Conservation (phyloP, 2,888 invertebrate species). For the Dilophus febrilis region DNA sequence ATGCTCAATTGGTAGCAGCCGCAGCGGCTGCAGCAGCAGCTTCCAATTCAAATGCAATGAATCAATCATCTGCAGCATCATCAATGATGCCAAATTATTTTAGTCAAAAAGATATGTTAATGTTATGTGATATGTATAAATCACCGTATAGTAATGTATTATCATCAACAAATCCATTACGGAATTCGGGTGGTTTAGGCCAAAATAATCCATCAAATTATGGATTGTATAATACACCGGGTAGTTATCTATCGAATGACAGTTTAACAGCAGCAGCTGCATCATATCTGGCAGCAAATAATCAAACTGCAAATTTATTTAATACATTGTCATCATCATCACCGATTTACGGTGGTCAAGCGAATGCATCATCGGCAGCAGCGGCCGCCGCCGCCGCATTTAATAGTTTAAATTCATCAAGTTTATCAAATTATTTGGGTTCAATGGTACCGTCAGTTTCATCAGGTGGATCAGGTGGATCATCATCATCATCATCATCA, state of each 20-base stretch:
- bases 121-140: no score
- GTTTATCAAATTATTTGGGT: background rate
- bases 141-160: background rate
- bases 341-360: no score
- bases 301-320: background rate
- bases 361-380: background rate
- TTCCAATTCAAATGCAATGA: no score
- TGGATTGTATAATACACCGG: no score
- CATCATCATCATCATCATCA: background rate
- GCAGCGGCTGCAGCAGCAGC: no score
- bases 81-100: no score
- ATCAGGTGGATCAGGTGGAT: background rate
- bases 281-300: background rate
- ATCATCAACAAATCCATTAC: background rate
- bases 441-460: background rate
- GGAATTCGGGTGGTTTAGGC: background rate
- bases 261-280: no score
- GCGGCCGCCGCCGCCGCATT: background rate
- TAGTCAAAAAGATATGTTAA: no score
- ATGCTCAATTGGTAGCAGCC: no score
- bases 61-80: no score
- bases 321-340: background rate
- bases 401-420: background rate
- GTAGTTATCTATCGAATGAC: no score
- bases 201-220: background rate